Percentiles rank a stretch among this genome's conserved stretches.
These are phyloP conservation scores for Garra rufa DNA, from an alignment of 2,113 vertebrate species.

Conservation along the genomic window DNA sequence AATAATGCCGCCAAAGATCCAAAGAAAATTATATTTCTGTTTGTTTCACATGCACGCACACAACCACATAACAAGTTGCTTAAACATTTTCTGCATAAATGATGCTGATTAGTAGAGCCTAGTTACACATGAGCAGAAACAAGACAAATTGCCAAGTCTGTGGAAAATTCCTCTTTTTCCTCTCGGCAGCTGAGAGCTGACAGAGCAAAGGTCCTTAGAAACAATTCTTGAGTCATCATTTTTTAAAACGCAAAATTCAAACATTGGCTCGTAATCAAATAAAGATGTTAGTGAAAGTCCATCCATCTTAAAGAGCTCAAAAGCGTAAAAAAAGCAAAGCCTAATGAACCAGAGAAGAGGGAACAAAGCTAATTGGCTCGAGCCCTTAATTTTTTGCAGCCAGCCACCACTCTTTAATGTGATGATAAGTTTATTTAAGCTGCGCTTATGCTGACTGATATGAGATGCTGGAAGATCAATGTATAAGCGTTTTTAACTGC, in stretches of 20 bases:
- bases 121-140: slow-evolving; percentile 49
- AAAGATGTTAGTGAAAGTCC: slow-evolving; percentile 23
- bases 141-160: slow-evolving; percentile 50
- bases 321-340: slow-evolving; percentile 27
- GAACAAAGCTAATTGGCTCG: slow-evolving; percentile 8
- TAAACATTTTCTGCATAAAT: slow-evolving; percentile 54
- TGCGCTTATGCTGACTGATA: slow-evolving; percentile 43
- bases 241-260: slow-evolving; percentile 32
- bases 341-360: slow-evolving; percentile 47
- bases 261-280: slow-evolving; percentile 37
- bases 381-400: slow-evolving; percentile 1
- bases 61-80: slow-evolving; percentile 24
- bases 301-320: slow-evolving; percentile 15
- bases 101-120: slow-evolving; percentile 52
- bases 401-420: slow-evolving; percentile 32
- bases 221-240: slow-evolving; percentile 44
- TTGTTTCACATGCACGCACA: not conserved
- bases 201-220: slow-evolving; percentile 49
- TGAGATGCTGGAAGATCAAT: slow-evolving; percentile 38
- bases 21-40: not conserved
- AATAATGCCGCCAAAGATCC: not conserved
- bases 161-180: slow-evolving; percentile 37
- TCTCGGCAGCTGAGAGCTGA: slow-evolving; percentile 32
- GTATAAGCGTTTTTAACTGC: slow-evolving; percentile 38
- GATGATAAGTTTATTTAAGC: slow-evolving; percentile 40